Percentiles rank a stretch among this genome's conserved stretches.
These are phyloP conservation scores for Pomatorhinus ruficollis DNA, from an alignment of 2,113 vertebrate genomes.

Conservation along the genomic window DNA sequence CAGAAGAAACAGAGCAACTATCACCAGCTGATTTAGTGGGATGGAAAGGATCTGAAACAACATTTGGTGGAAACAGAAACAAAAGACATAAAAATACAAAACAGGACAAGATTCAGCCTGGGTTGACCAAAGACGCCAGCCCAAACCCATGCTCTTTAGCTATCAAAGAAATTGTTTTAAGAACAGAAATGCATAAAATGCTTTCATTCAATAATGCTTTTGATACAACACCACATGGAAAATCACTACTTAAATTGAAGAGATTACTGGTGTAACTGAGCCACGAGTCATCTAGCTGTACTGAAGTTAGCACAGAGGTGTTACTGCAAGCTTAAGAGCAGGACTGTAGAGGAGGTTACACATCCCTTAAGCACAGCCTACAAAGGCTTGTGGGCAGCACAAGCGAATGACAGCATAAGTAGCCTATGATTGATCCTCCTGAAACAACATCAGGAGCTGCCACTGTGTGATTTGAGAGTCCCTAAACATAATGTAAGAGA, in stretches of 20 bases:
- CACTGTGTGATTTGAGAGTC: neutral
- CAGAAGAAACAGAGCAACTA: neutral
- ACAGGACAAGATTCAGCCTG: neutral
- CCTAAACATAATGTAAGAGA: neutral
- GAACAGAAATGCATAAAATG: neutral
- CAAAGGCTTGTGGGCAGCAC: neutral
- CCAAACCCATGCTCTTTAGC: neutral
- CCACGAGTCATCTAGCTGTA: neutral
- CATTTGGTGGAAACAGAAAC: neutral
- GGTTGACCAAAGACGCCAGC: neutral
- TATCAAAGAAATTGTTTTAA: neutral
- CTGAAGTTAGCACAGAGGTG: neutral
- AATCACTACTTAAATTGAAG: neutral
- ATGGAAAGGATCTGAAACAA: neutral
- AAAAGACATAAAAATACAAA: neutral
- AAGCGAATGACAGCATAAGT: neutral
- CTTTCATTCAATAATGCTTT: neutral
- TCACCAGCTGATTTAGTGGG: neutral
- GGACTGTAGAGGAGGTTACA: neutral
- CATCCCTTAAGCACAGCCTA: neutral
- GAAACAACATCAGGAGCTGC: neutral
- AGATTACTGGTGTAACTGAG: neutral
- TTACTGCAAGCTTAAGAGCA: neutral
- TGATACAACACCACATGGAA: neutral
- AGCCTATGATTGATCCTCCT: neutral